Conservation (phyloP, 2,113 vertebrate genomes). For the Panthera uncia region DNA sequence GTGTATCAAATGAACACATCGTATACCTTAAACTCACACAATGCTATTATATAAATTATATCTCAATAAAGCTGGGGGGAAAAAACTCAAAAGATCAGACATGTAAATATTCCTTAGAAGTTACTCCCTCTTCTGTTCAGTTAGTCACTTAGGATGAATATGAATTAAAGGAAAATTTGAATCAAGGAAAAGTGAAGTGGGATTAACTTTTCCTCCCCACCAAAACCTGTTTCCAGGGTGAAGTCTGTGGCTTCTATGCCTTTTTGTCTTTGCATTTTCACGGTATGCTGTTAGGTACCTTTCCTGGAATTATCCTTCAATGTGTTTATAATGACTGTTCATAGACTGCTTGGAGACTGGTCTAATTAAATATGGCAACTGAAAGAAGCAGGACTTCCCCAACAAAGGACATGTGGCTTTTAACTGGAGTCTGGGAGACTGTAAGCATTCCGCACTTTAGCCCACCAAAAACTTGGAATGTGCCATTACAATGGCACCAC, state of each 20-base stretch:
- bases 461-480: background rate
- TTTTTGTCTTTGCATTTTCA: background rate
- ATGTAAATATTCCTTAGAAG: background rate
- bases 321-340: conserved; percentile 1
- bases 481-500: background rate
- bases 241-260: background rate
- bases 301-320: background rate
- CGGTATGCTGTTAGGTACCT: background rate
- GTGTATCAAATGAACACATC: background rate
- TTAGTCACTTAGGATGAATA: background rate
- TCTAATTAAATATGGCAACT: background rate
- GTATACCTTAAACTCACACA: background rate
- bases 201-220: background rate
- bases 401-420: background rate
- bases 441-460: background rate
- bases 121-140: background rate
- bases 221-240: background rate
- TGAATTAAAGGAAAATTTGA: background rate
- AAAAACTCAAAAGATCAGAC: background rate
- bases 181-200: background rate
- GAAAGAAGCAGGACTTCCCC: background rate
- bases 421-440: background rate
- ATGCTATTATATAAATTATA: background rate
- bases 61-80: background rate
- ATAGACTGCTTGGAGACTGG: background rate